Conservation (phyloP, 1,140 invertebrate species). For the Eupeodes corollae region DNA sequence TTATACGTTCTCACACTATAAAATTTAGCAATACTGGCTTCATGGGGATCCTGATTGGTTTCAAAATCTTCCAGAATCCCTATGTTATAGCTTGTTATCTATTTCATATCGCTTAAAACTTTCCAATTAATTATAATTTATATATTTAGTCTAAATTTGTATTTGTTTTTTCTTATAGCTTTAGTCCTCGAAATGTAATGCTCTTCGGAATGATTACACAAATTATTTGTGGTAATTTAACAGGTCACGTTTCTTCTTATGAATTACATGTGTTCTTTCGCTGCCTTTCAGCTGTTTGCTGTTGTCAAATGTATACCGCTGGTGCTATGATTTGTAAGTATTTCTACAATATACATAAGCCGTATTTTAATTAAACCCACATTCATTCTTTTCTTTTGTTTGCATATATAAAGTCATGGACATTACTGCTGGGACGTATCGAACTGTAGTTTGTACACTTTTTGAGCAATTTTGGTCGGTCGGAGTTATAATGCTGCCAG, state of each 20-base stretch:
- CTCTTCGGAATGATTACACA: slow-evolving; percentile 37
- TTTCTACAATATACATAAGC: no score
- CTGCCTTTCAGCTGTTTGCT: slow-evolving; percentile 36
- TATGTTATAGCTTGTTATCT: no score
- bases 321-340: slow-evolving; percentile 36
- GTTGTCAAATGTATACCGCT: slow-evolving; percentile 37
- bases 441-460: slow-evolving; percentile 31
- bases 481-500: slow-evolving; percentile 37
- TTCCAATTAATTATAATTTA: no score
- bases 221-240: slow-evolving; percentile 35
- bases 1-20: background rate
- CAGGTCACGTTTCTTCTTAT: slow-evolving; percentile 34
- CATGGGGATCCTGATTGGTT: background rate
- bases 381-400: background rate
- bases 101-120: no score
- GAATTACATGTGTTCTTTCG: slow-evolving; percentile 38
- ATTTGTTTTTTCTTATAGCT: slow-evolving; percentile 11
- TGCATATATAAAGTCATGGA: no score
- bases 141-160: no score
- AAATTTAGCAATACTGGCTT: background rate
- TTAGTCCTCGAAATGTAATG: slow-evolving; percentile 37
- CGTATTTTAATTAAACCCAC: background rate
- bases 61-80: no score
- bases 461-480: slow-evolving; percentile 40
- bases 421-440: slow-evolving; percentile 34